Conservation (phyloP, 2,113 vertebrate genomes). For the Jaculus jaculus region DNA sequence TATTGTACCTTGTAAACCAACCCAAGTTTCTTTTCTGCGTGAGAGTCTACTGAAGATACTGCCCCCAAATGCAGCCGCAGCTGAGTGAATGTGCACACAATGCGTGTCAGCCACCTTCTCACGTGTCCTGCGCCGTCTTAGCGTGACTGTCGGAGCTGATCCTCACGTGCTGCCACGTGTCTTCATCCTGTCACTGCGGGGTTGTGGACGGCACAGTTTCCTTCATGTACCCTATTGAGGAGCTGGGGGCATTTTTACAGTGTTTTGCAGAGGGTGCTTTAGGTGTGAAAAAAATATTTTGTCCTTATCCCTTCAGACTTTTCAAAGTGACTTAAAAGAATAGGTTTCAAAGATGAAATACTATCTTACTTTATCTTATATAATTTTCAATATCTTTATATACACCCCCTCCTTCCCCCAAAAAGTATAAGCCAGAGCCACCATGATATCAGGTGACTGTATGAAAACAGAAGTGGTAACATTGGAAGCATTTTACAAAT, state of each 20-base stretch:
- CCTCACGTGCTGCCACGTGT: not conserved
- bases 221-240: not conserved
- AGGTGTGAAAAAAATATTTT: not conserved
- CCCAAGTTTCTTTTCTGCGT: not conserved
- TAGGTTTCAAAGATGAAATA: not conserved
- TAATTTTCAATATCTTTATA: not conserved
- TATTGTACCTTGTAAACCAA: not conserved
- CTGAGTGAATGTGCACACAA: not conserved
- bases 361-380: not conserved
- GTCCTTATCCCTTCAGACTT: not conserved
- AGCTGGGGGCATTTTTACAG: not conserved
- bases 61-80: not conserved
- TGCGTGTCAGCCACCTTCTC: not conserved
- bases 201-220: not conserved
- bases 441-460: not conserved
- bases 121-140: not conserved
- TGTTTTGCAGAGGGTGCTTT: not conserved
- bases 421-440: not conserved
- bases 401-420: no score
- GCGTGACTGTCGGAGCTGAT: not conserved
- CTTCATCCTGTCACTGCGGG: not conserved
- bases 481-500: not conserved
- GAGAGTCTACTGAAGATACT: not conserved
- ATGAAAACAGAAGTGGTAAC: not conserved
- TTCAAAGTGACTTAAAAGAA: not conserved